phyloP scores from a whole-genome alignment of 2,888 invertebrate genomes.

The Germaria angustata region DNA sequence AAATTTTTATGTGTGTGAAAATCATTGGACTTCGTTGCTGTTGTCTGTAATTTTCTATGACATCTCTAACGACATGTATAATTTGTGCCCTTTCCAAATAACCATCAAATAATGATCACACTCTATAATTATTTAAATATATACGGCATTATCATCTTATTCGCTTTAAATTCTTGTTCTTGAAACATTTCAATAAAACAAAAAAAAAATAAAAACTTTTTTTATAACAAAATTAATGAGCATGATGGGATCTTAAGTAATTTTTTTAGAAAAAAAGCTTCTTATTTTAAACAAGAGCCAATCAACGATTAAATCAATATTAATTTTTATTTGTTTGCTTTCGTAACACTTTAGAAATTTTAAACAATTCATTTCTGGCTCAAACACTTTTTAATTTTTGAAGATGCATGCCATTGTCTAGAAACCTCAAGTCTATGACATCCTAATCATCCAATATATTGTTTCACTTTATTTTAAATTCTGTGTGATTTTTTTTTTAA shows the following conservation, averaged over 20 bases:
- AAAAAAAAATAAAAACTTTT: background rate
- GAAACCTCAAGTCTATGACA: background rate
- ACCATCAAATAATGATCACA: background rate
- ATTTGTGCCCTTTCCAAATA: slow-evolving; percentile 2
- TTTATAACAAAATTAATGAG: slow-evolving; percentile 25
- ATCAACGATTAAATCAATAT: slow-evolving; percentile 7
- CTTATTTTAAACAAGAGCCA: background rate
- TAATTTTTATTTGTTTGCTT: slow-evolving; percentile 42
- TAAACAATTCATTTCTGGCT: background rate
- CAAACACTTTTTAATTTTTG: background rate
- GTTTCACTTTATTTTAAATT: background rate
- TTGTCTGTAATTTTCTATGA: background rate
- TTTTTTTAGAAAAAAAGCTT: background rate
- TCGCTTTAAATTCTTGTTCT: slow-evolving; percentile 40
- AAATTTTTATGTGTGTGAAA: background rate
- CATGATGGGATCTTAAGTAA: slow-evolving; percentile 11
- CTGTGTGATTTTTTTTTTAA: background rate
- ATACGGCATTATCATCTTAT: slow-evolving; percentile 10
- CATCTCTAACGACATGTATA: background rate
- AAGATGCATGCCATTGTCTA: background rate
- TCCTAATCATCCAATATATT: background rate
- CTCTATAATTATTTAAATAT: slow-evolving; percentile 19
- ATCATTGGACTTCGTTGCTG: background rate
- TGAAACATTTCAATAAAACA: background rate
- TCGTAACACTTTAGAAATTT: slow-evolving; percentile 57